Conservation (phyloP, 2,888 invertebrate genomes). For the Rotaria socialis region DNA sequence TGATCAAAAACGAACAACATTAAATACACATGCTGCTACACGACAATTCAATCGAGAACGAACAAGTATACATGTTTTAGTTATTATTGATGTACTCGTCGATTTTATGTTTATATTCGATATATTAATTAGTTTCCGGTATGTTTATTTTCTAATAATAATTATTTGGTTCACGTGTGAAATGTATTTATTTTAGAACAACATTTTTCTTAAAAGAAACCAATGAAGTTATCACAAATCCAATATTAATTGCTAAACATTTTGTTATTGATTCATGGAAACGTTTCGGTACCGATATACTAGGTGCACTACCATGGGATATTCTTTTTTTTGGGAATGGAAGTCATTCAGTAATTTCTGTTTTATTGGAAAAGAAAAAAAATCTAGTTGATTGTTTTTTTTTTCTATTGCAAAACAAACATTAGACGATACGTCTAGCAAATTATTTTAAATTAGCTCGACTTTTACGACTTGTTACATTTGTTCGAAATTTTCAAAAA, state of each 20-base stretch:
- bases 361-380: not conserved
- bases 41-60: constrained; percentile 52
- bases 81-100: constrained; percentile 59
- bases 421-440: not conserved
- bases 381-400: not conserved
- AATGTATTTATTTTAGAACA: constrained; percentile 50
- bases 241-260: constrained; percentile 58
- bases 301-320: constrained; percentile 97
- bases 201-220: constrained; percentile 56
- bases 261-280: constrained; percentile 64
- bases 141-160: not conserved
- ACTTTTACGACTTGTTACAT: constrained; percentile 53
- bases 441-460: constrained; percentile 20
- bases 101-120: constrained; percentile 60
- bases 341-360: constrained; percentile 55
- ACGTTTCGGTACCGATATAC: constrained; percentile 93
- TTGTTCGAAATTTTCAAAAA: constrained; percentile 57
- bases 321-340: constrained; percentile 69
- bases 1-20: constrained; percentile 45
- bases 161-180: not conserved
- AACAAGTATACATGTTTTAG: constrained; percentile 56
- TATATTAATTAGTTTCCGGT: constrained; percentile 58
- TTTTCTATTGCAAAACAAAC: not conserved
- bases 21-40: constrained; percentile 52
- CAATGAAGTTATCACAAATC: constrained; percentile 58